A percentile compares a stretch with the other conserved stretches of the same genome.
Conservation (phyloP, 2,888 invertebrate species). For the Troglohyphantes excavatus region DNA sequence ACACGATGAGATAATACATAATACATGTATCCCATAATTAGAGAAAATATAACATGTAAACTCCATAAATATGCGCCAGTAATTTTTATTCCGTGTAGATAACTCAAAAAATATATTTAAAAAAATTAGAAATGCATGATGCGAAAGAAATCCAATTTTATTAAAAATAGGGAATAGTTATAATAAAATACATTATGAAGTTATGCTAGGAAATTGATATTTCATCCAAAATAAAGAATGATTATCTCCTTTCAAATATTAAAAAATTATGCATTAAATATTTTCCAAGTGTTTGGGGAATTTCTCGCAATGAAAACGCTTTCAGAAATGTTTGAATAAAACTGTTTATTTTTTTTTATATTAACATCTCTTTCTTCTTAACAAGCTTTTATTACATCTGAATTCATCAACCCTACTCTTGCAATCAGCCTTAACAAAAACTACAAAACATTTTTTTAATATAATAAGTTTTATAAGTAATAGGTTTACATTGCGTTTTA, state of each 20-base stretch:
- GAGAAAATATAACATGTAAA: too few relatives aligned
- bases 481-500: background rate
- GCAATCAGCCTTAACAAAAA: background rate
- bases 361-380: background rate
- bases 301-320: background rate
- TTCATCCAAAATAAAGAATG: background rate
- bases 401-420: background rate
- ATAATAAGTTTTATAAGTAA: background rate
- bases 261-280: background rate
- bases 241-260: background rate
- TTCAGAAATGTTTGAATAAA: slow-evolving; percentile 5
- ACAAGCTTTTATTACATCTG: background rate
- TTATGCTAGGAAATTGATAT: background rate
- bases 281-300: background rate
- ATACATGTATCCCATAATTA: too few relatives aligned
- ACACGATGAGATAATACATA: too few relatives aligned
- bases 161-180: too few relatives aligned
- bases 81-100: too few relatives aligned
- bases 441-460: background rate
- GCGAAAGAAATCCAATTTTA: too few relatives aligned
- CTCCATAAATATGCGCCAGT: too few relatives aligned
- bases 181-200: background rate
- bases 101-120: too few relatives aligned
- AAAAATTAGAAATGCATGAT: too few relatives aligned
- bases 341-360: background rate